Conservation (phyloP, 2,113 vertebrate species). For the Daubentonia madagascariensis region DNA sequence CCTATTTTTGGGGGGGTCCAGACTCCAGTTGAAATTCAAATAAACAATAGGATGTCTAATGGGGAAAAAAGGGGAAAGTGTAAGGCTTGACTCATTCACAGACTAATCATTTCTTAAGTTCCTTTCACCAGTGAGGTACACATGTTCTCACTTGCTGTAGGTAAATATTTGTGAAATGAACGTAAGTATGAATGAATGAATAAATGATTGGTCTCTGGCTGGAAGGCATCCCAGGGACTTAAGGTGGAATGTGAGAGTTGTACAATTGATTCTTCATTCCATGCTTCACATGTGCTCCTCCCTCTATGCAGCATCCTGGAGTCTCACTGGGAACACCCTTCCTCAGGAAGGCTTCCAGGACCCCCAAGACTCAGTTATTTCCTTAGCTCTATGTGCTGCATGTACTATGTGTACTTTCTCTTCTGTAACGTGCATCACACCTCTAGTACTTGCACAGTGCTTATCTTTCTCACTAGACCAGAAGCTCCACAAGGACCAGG, state of each 20-base stretch:
- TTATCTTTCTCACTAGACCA: not conserved
- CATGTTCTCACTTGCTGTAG: not conserved
- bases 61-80: not conserved
- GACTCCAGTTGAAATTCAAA: not conserved
- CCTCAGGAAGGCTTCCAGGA: not conserved
- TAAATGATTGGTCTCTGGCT: not conserved
- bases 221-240: not conserved
- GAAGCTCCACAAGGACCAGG: not conserved
- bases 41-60: not conserved
- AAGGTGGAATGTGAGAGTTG: not conserved
- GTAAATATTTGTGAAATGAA: not conserved
- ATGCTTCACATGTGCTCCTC: not conserved
- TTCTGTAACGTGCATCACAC: not conserved
- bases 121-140: not conserved
- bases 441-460: not conserved
- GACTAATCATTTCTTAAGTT: not conserved
- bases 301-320: not conserved
- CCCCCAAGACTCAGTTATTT: not conserved
- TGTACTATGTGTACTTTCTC: not conserved
- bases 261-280: not conserved
- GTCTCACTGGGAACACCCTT: not conserved
- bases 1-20: not conserved
- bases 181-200: not conserved
- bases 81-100: not conserved
- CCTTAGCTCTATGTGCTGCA: fast-evolving